Base-by-base conservation (phyloP, 2,113 vertebrate species). In the Silurus meridionalis region DNA sequence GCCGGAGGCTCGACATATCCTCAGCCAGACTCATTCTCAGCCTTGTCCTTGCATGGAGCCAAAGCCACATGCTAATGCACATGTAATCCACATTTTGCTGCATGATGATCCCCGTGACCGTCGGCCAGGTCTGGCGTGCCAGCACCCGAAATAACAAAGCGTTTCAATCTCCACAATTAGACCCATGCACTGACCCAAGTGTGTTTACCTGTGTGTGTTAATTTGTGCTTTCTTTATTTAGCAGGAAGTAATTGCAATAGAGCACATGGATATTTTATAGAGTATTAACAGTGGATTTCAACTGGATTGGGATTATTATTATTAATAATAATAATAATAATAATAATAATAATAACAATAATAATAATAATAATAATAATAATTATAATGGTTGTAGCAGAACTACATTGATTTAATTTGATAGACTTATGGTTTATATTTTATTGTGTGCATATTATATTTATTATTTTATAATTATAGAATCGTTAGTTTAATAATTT, bases 51-150 rank as follows among this genome's bases (percentile, higher is more conserved):
- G 86, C 46, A 84, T 83, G 61, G 1, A 85, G 86, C 86, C 87
- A 87, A 87, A 87, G 82, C 85, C 82, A 84, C 90, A 88, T 91
- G 88, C 89, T 87, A 71, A 88, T 90, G 85, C 89, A 92, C 89
- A 90, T 91, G 88, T 93, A 89, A 90, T 90, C 90, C 90, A 91
- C 89, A 92, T 91, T 91, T 89, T 89, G 83, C 81, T 64, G 72
- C 13, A 55, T 83, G 58, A 85, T 90, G 88, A 89, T 91, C 90
- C 60, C 19, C 63, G 60, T 85, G 89, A 86, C 78, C 88, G n/a
- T 23, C 13, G 83, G 84, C 67, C 85, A 89, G 85, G 88, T 78
- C 87, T 83, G 79, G 53, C 83, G 50, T 83, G 81, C 78, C 85
- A 78, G 25, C 55, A 55, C 52, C 52, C 57, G 63, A 83, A 69